These are phyloP conservation scores for Argentina silus DNA, from an alignment of 2,797 vertebrate species.

Conservation along the genomic window DNA sequence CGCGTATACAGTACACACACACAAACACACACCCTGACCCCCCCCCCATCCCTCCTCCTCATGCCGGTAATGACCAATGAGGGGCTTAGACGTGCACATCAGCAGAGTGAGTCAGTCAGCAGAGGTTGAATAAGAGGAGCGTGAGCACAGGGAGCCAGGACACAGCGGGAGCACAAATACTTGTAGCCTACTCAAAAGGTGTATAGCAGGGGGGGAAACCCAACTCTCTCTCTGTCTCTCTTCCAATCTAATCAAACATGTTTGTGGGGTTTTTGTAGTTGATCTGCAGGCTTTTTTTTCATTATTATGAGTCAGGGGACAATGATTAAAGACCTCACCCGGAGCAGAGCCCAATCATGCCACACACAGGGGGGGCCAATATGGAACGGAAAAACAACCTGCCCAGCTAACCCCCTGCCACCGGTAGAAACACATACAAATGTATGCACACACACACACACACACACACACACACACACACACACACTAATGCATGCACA, in stretches of 20 bases:
- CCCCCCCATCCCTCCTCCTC: not conserved
- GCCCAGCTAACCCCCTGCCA: conserved; percentile 28
- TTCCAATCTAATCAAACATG: not conserved
- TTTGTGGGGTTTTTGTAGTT: not conserved
- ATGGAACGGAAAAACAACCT: conserved; percentile 52
- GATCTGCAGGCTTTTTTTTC: conserved; percentile 4
- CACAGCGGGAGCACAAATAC: conserved; percentile 37
- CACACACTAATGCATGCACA: no score
- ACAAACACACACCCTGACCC: no score
- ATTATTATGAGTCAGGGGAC: conserved; percentile 36
- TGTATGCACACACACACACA: no score
- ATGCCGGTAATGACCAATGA: conserved; percentile 43
- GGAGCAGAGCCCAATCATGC: conserved; percentile 40
- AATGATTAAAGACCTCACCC: conserved; percentile 42
- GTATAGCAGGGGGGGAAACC: no score
- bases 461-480: no score
- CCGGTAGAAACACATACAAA: not conserved
- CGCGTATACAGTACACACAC: no score
- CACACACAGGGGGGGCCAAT: conserved; percentile 49
- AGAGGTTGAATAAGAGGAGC: conserved; percentile 46
- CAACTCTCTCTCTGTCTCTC: no score
- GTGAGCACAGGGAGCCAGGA: conserved; percentile 43
- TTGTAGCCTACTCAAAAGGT: no score
- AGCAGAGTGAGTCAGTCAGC: conserved; percentile 54
- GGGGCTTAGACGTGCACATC: conserved; percentile 40